phyloP scores from a whole-genome alignment of 2,797 vertebrate genomes.

The Iguana delicatissima region DNA sequence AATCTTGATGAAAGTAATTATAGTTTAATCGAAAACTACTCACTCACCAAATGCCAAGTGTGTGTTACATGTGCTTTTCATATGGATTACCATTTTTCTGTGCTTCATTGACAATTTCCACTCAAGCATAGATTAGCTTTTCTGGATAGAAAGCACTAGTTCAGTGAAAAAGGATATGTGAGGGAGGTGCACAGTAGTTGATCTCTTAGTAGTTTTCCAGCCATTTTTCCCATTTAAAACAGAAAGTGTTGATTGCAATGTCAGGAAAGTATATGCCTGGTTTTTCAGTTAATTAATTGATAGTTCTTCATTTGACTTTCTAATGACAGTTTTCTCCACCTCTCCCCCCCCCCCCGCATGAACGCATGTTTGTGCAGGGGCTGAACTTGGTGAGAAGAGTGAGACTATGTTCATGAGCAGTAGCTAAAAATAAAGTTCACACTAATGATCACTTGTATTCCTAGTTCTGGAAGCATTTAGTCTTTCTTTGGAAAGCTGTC shows the following conservation, averaged over 20 bases:
- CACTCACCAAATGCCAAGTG: not conserved
- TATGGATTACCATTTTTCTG: not conserved
- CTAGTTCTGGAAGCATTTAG: not conserved
- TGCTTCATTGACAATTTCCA: not conserved
- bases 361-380: not conserved
- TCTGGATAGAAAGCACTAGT: fast-evolving
- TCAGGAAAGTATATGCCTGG: not conserved
- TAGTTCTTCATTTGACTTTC: fast-evolving
- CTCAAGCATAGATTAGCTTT: fast-evolving
- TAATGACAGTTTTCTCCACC: not conserved
- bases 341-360: no score
- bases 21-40: conserved; percentile 10
- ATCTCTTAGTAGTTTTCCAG: fast-evolving
- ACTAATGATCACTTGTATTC: not conserved
- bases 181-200: not conserved
- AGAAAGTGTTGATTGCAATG: not conserved
- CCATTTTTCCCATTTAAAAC: fast-evolving
- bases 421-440: not conserved
- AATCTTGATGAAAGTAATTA: not conserved
- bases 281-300: not conserved
- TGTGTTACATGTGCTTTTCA: not conserved
- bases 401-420: not conserved
- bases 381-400: not conserved
- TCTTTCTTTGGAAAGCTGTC: not conserved
- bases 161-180: fast-evolving